Conservation (phyloP, 2,797 vertebrate genomes). For the Todus mexicanus region DNA sequence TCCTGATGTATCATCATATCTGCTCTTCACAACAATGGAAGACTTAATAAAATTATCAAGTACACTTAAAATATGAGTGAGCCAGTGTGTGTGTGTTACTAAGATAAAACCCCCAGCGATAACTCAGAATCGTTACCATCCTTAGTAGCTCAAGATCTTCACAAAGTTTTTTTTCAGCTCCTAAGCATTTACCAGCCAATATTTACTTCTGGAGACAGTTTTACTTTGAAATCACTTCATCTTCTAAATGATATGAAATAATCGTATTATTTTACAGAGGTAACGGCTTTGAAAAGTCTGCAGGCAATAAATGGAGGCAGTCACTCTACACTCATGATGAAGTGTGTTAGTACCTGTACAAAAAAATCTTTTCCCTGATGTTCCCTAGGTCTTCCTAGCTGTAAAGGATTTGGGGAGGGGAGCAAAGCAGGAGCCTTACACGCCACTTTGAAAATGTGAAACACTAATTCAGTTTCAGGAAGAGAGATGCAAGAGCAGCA, state of each 20-base stretch:
- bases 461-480: not conserved
- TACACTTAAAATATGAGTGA: not conserved
- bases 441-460: not conserved
- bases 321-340: not conserved
- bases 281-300: not conserved
- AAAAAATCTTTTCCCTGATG: not conserved
- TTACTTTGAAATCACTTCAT: not conserved
- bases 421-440: not conserved
- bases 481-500: not conserved
- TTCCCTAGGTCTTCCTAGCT: not conserved
- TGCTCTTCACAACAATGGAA: not conserved
- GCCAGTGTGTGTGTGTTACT: not conserved
- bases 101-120: not conserved
- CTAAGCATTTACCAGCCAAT: not conserved
- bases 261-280: not conserved
- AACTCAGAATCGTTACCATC: not conserved
- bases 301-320: not conserved
- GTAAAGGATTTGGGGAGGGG: not conserved
- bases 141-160: not conserved
- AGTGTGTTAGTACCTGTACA: not conserved
- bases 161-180: not conserved
- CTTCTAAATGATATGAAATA: not conserved
- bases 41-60: fast-evolving
- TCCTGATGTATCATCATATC: not conserved
- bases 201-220: not conserved